A percentile compares a stretch with the other conserved stretches of the same genome.
phyloP scores from a whole-genome alignment of 2,113 vertebrate species.

The Ursus arctos region DNA sequence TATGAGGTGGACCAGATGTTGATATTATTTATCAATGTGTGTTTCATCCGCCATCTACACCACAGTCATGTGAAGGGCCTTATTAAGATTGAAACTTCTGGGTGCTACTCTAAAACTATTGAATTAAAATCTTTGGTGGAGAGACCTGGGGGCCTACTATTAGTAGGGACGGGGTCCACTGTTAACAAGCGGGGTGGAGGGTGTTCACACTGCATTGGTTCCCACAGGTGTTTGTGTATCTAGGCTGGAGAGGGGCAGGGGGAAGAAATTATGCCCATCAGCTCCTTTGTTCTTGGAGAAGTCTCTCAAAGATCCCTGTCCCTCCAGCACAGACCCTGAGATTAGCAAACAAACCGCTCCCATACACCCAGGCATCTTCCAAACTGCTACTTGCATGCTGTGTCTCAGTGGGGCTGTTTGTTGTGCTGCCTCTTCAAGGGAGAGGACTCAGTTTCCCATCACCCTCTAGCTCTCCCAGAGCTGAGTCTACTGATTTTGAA shows the following conservation, averaged over 20 bases:
- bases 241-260: background rate
- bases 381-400: background rate
- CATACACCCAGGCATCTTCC: background rate
- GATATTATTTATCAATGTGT: background rate
- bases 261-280: background rate
- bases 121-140: background rate
- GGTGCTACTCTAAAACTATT: background rate
- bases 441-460: background rate
- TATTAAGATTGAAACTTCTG: background rate
- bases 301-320: background rate
- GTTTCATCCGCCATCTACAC: background rate
- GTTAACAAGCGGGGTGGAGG: background rate
- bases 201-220: background rate
- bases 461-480: background rate
- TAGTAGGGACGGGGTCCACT: background rate
- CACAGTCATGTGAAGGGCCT: background rate
- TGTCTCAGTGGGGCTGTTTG: background rate
- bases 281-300: background rate
- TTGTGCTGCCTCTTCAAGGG: background rate
- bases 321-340: background rate
- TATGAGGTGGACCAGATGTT: background rate
- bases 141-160: background rate
- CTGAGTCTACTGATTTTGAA: background rate
- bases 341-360: background rate
- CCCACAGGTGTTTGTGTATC: background rate